A percentile compares a stretch with the other conserved stretches of the same genome.
phyloP scores from a whole-genome alignment of 23 tunicate species.

The Oikopleura vanhoeffeni region DNA sequence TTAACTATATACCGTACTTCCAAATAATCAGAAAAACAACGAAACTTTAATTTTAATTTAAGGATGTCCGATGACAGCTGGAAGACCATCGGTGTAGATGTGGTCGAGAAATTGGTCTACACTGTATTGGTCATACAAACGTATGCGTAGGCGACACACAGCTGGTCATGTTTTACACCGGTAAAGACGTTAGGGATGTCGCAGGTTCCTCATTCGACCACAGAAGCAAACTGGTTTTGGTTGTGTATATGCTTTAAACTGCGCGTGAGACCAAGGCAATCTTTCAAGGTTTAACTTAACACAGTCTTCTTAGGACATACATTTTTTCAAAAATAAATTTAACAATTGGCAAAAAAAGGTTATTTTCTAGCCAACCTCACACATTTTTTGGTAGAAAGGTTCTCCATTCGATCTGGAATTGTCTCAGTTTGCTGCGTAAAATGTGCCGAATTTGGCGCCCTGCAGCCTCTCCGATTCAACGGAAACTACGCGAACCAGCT shows the following conservation, averaged over 20 bases:
- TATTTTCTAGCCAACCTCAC: too few species aligned
- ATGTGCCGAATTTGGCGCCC: constrained; percentile 61
- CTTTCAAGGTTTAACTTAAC: constrained; percentile 20
- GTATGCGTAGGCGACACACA: constrained; percentile 69
- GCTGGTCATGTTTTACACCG: constrained; percentile 91
- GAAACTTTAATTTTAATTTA: neutral
- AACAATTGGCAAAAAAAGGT: too few species aligned
- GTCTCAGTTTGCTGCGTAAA: constrained; percentile 99
- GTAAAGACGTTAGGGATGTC: constrained; percentile 99
- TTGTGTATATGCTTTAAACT: constrained; percentile 70
- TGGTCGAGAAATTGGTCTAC: constrained; percentile 84
- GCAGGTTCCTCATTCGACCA: constrained; percentile 91
- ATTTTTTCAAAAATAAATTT: too few species aligned
- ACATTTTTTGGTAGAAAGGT: constrained; percentile 39
- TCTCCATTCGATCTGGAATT: constrained; percentile 78
- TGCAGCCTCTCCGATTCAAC: constrained; percentile 80
- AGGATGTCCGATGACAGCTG: constrained; percentile 85
- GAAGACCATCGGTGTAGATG: constrained; percentile 99
- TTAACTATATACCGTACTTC: neutral
- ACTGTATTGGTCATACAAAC: constrained; percentile 88
- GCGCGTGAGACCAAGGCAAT: constrained; percentile 36
- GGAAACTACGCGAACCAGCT: constrained; percentile 57
- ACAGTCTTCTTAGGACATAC: too few species aligned
- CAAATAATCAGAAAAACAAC: neutral
- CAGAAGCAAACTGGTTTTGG: constrained; percentile 99